Evolutionary conservation across 2,888 invertebrate species (phyloP), one percentile per base, ranked within the genome.

Genomic region (Drosophila prolongata): DNA sequence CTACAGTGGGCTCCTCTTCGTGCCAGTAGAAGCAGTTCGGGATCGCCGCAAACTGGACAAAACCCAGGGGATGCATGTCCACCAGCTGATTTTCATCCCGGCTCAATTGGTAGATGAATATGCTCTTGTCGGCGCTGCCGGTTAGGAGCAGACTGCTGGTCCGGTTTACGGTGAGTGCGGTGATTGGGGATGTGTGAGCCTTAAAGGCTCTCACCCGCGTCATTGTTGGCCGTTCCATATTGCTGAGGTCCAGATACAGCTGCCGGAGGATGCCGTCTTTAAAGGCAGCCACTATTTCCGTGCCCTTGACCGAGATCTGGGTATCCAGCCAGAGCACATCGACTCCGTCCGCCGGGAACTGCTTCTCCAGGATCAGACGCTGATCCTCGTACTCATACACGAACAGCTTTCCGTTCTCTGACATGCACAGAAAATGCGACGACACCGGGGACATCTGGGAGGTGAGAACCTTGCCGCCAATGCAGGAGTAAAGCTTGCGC

Each of bases 391-490:
- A 96, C 87, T 96, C 94, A 87, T 96, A 97, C 2, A 97, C 92
- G 77, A 95, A 94, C 2, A 98, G 89, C 57, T 95, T 94, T 5
- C 97, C 96, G 75, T 96, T 96, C 71, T 93, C 92, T 0, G 97
- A 97, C 0, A 96, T 93, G 0, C 96, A 95, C 4, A 95, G 94
- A 3, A 97, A 90, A 72, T 96, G 95, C 0, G 95, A 94, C 11
- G 95, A 95, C 67, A 94, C 93, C 0, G 97, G 95, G 13, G 97
- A 94, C 0, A 94, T 92, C 27, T 94, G 95, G 90, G 96, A 94
- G 4, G 95, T 95, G 0, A 94, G 93, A 0, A 98, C 94, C 1
- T 93, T 92, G 0, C 98, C 97, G 0, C 97, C 96, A 81, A 98
- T 97, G 78, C 95, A 95, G 0, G 94, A 94, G 77, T 95, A 94